Evolutionary conservation across 2,888 invertebrate species (phyloP), one percentile per base, ranked within the genome.

Genomic region (Sisyra nigra): DNA sequence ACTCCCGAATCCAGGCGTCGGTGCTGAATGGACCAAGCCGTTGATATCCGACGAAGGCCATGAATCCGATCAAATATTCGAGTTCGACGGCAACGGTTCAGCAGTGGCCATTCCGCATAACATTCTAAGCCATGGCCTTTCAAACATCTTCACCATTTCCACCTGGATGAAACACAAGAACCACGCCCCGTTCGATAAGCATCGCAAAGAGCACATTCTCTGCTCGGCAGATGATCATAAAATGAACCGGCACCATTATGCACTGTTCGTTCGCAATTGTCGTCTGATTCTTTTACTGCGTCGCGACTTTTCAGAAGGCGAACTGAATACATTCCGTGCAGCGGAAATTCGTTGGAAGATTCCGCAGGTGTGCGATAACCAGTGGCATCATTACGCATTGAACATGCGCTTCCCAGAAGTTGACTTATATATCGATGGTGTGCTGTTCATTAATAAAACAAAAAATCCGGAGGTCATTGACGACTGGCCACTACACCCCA

Each of bases 301-400:
- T 36, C 76, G 88, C 18, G 97, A 97, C 67, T 91, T 87, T 63
- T 85, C 87, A 17, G 87, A 91, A 56, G 89, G 89, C 1, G 88
- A 91, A 60, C 72, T 89, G 45, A 92, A 91, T 65, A 91, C 89
- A 56, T 92, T 92, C 74, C 73, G 92, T 42, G 97, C 97, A 0
- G 97, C 97, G 1, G 97, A 98, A 65, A 98, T 96, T 94, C 76
- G 97, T 51, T 98, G 96, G 96, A 89, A 91, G 63, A 70, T 96
- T 44, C 80, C 89, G 0, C 87, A 92, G 69, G 86, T 89, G 50
- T 97, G 97, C 67, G 97, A 98, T 66, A 87, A 92, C 62, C 85
- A 91, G 57, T 98, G 97, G 97, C 97, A 98, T 70, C 94, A 96
- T 66, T 97, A 92, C 66, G 88, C 93, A 0, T 71, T 97, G 35